Base-by-base conservation (phyloP, 2,797 vertebrate genomes). In the Podarcis lilfordi region DNA sequence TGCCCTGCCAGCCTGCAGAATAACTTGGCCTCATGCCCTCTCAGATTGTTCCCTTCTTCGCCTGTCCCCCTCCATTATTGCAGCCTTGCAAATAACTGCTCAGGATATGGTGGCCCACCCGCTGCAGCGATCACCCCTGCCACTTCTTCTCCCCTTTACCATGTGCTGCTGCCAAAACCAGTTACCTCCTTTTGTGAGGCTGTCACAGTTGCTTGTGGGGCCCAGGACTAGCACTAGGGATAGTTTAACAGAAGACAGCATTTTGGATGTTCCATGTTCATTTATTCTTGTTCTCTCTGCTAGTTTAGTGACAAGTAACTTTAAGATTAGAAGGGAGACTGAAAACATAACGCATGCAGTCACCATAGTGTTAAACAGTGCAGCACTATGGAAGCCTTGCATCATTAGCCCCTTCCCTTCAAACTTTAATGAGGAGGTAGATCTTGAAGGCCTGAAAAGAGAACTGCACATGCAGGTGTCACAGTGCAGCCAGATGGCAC, bases 1-100 rank as follows among this genome's bases (percentile, higher is more conserved):
- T 89, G 75, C 68, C 75, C 80, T 86, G 40, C 80, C 37, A 71
- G 64, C 29, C 72, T 80, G 25, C 21, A 79, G 64, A 83, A 77
- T 5, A 40, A 66, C 81, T 75, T 89, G 68, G 76, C 55, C 66
- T 64, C 13, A 27, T 50, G 29, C n/a, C 69, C 82, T 85, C 40
- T 37, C 76, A 85, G n/a, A 80, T 66, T 72, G 35, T 72, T 43
- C 29, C 59, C 35, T 64, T 74, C 68, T 64, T 83, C 8, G 45
- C 27, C 19, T 88, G 74, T 71, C 35, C 32, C 45, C 71, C 19
- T 85, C 68, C 71, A 80, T 85, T 85, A 78, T 37, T 17, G 19
- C 15, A 80, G 68, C 59, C n/a, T 74, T 80, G 50, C 35, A 80
- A 84, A 85, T 45, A 85, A 29, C 21, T 19, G 5, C 43, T 85